Percentiles rank a stretch among this genome's conserved stretches.
These are phyloP conservation scores for Entelurus aequoreus DNA, from an alignment of 2,113 vertebrate species.

Conservation along the genomic window DNA sequence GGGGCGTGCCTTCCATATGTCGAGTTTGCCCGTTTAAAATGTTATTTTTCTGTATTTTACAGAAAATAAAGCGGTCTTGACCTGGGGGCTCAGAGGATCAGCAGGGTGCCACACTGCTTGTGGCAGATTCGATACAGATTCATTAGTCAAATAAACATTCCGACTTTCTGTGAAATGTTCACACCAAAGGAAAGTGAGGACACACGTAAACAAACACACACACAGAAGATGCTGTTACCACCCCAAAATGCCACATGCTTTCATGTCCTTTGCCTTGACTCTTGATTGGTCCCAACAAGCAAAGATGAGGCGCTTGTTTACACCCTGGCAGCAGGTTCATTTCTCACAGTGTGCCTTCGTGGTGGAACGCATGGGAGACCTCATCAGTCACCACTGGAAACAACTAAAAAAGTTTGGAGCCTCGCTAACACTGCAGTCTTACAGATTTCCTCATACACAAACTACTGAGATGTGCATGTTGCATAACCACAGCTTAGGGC, in stretches of 20 bases:
- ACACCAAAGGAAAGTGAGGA: background rate
- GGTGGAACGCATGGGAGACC: conserved; percentile 40
- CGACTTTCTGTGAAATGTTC: conserved; percentile 4
- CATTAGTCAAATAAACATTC: conserved; percentile 4
- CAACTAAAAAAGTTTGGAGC: conserved; percentile 29
- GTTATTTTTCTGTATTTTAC: too few relatives aligned
- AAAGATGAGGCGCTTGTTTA: conserved; percentile 62
- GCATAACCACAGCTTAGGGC: conserved; percentile 10
- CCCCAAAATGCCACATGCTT: conserved; percentile 43
- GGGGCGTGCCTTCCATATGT: too few relatives aligned
- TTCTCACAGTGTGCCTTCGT: conserved; percentile 55
- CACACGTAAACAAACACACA: background rate
- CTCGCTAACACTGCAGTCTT: conserved; percentile 14
- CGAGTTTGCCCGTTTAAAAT: too few relatives aligned
- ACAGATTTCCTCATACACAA: background rate
- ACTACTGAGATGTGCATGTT: background rate
- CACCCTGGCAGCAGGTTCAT: conserved; percentile 60
- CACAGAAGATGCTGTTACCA: conserved; percentile 14
- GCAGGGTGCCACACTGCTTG: conserved; percentile 21
- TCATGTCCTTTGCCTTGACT: conserved; percentile 54
- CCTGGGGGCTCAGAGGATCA: too few relatives aligned
- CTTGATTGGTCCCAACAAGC: conserved; percentile 65
- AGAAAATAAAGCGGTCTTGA: too few relatives aligned
- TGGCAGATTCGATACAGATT: conserved; percentile 29
- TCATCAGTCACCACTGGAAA: conserved; percentile 44